Conservation (phyloP, 2,888 invertebrate species). For the Drosophila putrida region DNA sequence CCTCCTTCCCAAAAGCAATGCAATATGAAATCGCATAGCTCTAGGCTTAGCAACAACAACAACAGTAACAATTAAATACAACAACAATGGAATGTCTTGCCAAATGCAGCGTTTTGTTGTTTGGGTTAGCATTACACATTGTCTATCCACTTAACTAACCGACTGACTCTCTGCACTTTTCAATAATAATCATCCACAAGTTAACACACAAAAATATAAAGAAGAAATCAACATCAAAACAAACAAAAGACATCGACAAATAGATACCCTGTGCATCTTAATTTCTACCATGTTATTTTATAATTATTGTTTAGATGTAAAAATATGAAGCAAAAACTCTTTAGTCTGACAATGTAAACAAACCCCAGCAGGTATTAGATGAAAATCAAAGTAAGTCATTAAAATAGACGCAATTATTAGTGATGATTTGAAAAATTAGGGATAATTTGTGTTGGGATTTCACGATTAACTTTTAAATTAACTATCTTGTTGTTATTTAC, state of each 20-base stretch:
- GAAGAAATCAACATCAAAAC: constrained; percentile 20
- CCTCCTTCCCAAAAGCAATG: constrained; percentile 40
- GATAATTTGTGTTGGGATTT: too few relatives aligned
- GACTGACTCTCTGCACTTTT: constrained; percentile 56
- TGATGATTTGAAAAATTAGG: too few relatives aligned
- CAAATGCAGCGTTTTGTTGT: constrained; percentile 76
- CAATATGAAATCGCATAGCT: constrained; percentile 33
- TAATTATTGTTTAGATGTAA: too few relatives aligned
- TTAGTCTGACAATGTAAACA: too few relatives aligned
- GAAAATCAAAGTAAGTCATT: too few relatives aligned
- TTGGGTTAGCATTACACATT: constrained; percentile 71
- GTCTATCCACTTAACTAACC: constrained; percentile 39
- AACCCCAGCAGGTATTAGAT: too few relatives aligned
- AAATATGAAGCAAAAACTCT: too few relatives aligned
- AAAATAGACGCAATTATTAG: too few relatives aligned
- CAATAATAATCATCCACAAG: constrained; percentile 61
- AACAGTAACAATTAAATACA: constrained; percentile 11
- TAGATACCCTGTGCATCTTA: not conserved
- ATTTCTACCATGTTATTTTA: too few relatives aligned
- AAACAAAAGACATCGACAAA: not conserved
- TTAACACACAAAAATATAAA: constrained; percentile 37
- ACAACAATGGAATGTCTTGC: constrained; percentile 62
- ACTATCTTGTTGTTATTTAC: too few relatives aligned
- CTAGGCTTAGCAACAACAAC: constrained; percentile 13
- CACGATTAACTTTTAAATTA: too few relatives aligned